Base-by-base conservation (phyloP, 2,888 invertebrate species). In the Pollenia labialis region DNA sequence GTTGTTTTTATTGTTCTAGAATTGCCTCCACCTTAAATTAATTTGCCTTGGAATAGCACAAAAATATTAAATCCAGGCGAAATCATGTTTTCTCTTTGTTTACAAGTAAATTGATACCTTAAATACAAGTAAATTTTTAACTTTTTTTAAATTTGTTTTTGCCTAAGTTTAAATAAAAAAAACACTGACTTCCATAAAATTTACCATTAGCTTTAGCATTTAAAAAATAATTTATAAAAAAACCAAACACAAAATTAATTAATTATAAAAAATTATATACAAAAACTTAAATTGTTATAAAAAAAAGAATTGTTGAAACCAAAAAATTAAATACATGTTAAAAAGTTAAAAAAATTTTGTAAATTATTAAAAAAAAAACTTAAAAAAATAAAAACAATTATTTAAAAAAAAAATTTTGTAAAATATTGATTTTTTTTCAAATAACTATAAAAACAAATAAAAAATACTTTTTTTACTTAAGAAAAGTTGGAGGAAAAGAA, bases 101-200 rank as follows among this genome's bases (percentile, higher is more conserved):
- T 6, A 32, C 32, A 6, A 4, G 32, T 32, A 6, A 60, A 40
- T 40, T 60, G 60, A 12, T 11, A 12, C 14, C 16, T 48, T 66
- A 32, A n/a, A n/a, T n/a, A n/a, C n/a, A n/a, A n/a, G n/a, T n/a
- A n/a, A n/a, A n/a, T n/a, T n/a, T n/a, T n/a, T n/a, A n/a, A n/a
- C n/a, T n/a, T n/a, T n/a, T n/a, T n/a, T n/a, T n/a, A n/a, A n/a
- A n/a, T n/a, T n/a, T n/a, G n/a, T n/a, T 62, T 54, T 44, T 66
- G n/a, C 9, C 69, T 23, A 80, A 58, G 74, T 50, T 62, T 11
- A 48, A 58, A 84, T 74, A 69, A 85, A 58, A 84, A 77, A 69
- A 85, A 85, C 81, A 72, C 79, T 85, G 87, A 88, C 88, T 88
- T 88, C 88, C 88, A 88, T 88, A 87, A 77, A 81, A 87, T 79